phyloP scores from a whole-genome alignment of 2,113 vertebrate species.

The Toxotes chatareus region DNA sequence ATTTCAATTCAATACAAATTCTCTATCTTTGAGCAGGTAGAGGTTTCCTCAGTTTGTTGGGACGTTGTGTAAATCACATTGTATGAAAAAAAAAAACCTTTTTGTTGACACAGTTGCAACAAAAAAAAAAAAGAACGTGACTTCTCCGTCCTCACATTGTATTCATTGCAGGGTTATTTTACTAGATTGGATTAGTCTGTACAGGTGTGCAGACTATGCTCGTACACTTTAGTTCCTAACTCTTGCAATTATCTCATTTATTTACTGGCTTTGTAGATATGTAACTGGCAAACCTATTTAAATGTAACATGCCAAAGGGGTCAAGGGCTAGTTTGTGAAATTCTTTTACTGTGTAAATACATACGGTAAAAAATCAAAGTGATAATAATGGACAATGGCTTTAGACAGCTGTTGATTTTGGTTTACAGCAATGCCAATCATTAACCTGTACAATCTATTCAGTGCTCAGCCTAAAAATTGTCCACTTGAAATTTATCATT shows the following conservation, averaged over 20 bases:
- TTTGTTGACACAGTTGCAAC: conserved; percentile 11
- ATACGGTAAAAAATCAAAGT: neutral
- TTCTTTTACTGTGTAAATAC: too few species aligned
- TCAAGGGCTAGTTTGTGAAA: too few species aligned
- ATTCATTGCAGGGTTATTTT: neutral
- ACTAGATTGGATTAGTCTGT: neutral
- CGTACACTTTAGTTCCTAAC: neutral
- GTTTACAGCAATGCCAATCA: conserved; percentile 52
- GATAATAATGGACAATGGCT: neutral
- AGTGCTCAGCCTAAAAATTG: conserved; percentile 43
- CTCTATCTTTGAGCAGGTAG: neutral
- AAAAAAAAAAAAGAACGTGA: neutral
- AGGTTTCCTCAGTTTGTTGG: conserved; percentile 12
- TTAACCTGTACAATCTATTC: conserved; percentile 62
- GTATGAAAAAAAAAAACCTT: neutral
- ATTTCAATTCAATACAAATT: conserved; percentile 5
- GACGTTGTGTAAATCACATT: neutral
- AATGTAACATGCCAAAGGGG: too few species aligned
- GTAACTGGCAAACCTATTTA: neutral
- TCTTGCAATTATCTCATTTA: neutral
- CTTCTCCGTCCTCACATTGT: neutral
- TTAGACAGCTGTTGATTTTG: neutral
- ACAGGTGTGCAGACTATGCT: neutral
- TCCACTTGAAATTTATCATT: conserved; percentile 54
- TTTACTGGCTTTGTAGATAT: neutral